Percentiles rank a stretch among this genome's conserved stretches.
These are phyloP conservation scores for Capitella teleta DNA, from an alignment of 1,140 invertebrate genomes.

Conservation along the genomic window DNA sequence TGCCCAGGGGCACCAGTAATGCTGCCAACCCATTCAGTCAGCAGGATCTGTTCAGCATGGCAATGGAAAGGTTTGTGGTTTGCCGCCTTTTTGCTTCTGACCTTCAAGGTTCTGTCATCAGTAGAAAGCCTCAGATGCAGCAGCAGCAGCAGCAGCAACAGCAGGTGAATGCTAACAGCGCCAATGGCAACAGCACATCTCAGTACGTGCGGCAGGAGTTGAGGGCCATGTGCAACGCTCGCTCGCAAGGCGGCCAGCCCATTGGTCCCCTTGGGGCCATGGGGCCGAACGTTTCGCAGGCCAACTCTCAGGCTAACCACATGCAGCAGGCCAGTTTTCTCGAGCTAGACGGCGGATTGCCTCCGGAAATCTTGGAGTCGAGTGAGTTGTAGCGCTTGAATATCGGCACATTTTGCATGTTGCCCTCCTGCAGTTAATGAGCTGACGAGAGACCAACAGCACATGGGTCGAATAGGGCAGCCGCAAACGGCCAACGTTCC, in stretches of 20 bases:
- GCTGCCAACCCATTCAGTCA: neutral
- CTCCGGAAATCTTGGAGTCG: too few relatives aligned
- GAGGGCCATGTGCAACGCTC: conserved; percentile 68
- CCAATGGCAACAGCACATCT: conserved; percentile 41
- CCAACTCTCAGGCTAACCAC: too few relatives aligned
- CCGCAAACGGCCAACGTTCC: too few relatives aligned
- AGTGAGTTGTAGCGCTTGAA: too few relatives aligned
- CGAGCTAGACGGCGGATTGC: too few relatives aligned
- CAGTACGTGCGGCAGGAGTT: conserved; percentile 82
- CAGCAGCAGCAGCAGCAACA: conserved; percentile 10
- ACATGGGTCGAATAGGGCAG: too few relatives aligned
- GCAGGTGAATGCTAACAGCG: neutral
- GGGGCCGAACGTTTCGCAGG: too few relatives aligned
- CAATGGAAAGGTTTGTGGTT: neutral
- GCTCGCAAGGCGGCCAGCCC: conserved; percentile 63
- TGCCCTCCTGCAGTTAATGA: too few relatives aligned
- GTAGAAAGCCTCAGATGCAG: neutral
- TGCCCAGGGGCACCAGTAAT: neutral
- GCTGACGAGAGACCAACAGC: too few relatives aligned
- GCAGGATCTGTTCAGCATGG: neutral
- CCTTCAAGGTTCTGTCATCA: neutral
- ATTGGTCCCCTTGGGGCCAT: too few relatives aligned
- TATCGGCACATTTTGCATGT: too few relatives aligned
- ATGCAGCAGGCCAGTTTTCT: too few relatives aligned
- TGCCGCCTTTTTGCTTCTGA: neutral